Evolutionary conservation across 2,113 vertebrate genomes (phyloP), one percentile per base, ranked within the genome.

Genomic region (Chaenocephalus aceratus): DNA sequence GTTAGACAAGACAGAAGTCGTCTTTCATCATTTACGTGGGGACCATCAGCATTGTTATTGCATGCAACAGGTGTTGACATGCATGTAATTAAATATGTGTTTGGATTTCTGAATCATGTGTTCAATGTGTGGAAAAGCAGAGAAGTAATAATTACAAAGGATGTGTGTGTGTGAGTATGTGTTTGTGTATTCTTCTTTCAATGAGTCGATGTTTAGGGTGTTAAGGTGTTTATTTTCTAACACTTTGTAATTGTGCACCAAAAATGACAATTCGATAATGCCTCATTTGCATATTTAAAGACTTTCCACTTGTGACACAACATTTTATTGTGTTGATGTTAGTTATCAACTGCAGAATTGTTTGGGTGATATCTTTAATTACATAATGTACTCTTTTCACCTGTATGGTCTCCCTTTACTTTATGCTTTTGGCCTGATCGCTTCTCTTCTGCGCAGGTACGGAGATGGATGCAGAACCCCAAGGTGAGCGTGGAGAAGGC

Each of bases 401-500:
- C 36, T 36, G 36, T 36, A 36, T 6, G 5, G 36, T 36, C 36
- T 36, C 36, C 36, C 36, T 36, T 36, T 36, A 36, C 10, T 73
- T 13, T 52, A 49, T 13, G 26, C 5, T 65, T 52, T 16, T 61
- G 48, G 51, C 18, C 41, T 21, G 0, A 18, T 3, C 2, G 0
- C 13, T 12, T 44, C n/a, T 75, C 57, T 26, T 36, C 4, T 34
- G 5, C 61, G 5, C 89, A 99, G 97, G 97, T 99, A 74, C 95
- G 97, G 60, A 92, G 97, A 90, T 99, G 98, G 98, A 98, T 99
- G 94, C 95, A 96, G 62, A 98, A 95, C 84, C 97, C 97, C 0
- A 96, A 98, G 92, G 96, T 97, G 76, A 96, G 91, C 2, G 93
- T 93, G 85, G 98, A 98, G 85, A 98, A 98, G 86, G 93, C 95